These are phyloP conservation scores for Alitta virens DNA, from an alignment of 2,888 invertebrate genomes.

Conservation along the genomic window DNA sequence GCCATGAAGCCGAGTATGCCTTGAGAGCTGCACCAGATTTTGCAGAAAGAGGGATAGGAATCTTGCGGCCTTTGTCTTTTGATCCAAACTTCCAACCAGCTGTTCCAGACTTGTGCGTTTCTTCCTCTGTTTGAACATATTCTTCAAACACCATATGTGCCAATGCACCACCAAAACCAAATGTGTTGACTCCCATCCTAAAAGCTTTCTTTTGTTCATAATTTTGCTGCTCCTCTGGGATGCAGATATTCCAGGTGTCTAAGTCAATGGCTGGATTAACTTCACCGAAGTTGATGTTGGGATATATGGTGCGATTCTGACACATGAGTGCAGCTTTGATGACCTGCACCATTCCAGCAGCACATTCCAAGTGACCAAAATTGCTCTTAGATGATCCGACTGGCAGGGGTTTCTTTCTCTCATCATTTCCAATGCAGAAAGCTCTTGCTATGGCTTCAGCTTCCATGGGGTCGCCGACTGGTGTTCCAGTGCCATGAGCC, in stretches of 20 bases:
- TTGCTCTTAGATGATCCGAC: slow-evolving; percentile 22
- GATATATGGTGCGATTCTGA: slow-evolving; percentile 11
- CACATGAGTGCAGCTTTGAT: slow-evolving; percentile 21
- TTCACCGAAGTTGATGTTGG: slow-evolving; percentile 17
- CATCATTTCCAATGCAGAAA: slow-evolving; percentile 5
- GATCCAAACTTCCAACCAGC: slow-evolving; percentile 22
- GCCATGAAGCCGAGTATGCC: slow-evolving; percentile 13
- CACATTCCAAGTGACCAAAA: slow-evolving; percentile 23
- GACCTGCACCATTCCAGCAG: slow-evolving; percentile 24
- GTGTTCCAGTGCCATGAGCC: slow-evolving; percentile 50
- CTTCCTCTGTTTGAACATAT: slow-evolving; percentile 1
- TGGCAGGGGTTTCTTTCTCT: slow-evolving; percentile 11
- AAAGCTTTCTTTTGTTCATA: slow-evolving; percentile 12
- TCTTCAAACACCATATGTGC: slow-evolving; percentile 25
- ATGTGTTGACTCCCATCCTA: slow-evolving; percentile 20
- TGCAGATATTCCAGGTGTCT: slow-evolving; percentile 7
- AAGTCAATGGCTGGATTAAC: neutral
- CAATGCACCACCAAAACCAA: slow-evolving; percentile 25
- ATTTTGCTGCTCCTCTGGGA: slow-evolving; percentile 12
- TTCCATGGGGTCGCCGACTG: slow-evolving; percentile 51
- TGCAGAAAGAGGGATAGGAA: slow-evolving; percentile 19
- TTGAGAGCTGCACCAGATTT: slow-evolving; percentile 18
- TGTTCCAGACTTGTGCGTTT: neutral
- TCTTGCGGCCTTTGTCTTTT: slow-evolving; percentile 3
- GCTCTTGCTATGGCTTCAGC: slow-evolving; percentile 30